A percentile compares a stretch with the other conserved stretches of the same genome.
These are phyloP conservation scores for Basileuterus tristriatus DNA, from an alignment of 2,797 vertebrate genomes.

Conservation along the genomic window DNA sequence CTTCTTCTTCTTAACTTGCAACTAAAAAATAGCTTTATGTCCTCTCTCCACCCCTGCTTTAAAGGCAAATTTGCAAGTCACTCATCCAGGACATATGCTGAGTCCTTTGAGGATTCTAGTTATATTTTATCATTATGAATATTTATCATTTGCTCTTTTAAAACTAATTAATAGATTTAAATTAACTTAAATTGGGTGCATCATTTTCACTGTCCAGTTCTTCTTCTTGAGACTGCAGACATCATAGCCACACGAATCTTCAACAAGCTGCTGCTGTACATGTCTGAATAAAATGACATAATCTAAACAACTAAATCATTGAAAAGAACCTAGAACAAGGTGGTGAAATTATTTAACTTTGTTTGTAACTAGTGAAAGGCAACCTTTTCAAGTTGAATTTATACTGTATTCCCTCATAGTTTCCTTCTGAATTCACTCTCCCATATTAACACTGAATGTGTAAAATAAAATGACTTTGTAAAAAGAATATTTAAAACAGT, in stretches of 20 bases:
- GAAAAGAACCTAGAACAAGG: background rate
- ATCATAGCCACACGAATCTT: background rate
- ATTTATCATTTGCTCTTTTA: background rate
- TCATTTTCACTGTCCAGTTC: background rate
- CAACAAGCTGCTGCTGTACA: background rate
- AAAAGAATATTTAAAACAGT: conserved; percentile 4
- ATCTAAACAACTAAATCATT: background rate
- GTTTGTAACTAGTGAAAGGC: background rate
- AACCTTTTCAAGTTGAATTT: background rate
- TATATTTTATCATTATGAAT: background rate
- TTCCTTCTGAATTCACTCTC: background rate
- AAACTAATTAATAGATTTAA: background rate
- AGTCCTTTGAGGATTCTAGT: background rate
- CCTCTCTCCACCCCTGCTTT: background rate
- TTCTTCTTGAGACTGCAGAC: background rate
- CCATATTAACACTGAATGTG: background rate
- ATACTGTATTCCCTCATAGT: background rate
- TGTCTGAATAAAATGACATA: background rate
- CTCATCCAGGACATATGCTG: background rate
- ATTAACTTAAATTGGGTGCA: background rate
- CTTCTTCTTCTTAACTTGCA: background rate
- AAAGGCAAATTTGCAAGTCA: background rate
- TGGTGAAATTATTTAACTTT: background rate
- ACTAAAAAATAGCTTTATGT: background rate
- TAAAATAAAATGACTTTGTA: background rate